Conservation (phyloP, 2,113 vertebrate species). For the Alectura lathami region DNA sequence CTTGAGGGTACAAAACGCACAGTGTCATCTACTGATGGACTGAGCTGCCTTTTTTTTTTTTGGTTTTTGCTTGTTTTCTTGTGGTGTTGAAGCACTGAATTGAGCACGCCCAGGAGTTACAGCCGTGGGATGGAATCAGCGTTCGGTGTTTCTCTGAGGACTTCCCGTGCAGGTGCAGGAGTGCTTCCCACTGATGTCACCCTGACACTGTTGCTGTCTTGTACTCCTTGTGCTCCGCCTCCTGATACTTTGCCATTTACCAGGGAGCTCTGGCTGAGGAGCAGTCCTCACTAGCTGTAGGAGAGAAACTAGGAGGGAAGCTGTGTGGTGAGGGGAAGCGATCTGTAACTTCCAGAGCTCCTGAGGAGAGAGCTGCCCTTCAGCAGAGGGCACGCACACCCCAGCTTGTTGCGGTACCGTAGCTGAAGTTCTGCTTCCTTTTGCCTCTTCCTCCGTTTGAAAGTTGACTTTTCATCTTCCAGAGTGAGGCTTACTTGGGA, state of each 20-base stretch:
- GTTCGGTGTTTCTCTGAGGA: background rate
- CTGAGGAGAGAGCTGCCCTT: background rate
- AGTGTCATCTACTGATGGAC: background rate
- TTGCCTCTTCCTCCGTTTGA: background rate
- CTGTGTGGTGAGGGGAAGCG: background rate
- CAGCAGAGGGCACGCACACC: accelerated
- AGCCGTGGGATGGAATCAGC: background rate
- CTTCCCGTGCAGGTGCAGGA: background rate
- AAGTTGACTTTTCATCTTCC: background rate
- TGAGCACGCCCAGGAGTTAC: constrained; percentile 9
- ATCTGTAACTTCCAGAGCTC: background rate
- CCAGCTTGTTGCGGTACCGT: background rate
- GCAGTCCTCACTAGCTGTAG: background rate
- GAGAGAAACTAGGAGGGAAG: background rate
- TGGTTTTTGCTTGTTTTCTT: background rate
- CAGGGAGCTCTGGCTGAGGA: background rate
- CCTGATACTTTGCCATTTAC: background rate
- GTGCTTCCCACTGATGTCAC: background rate
- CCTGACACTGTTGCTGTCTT: background rate
- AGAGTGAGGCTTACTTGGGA: background rate
- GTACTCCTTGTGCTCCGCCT: background rate
- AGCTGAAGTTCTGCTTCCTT: background rate
- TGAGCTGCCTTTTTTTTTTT: background rate
- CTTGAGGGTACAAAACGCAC: background rate
- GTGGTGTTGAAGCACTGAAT: background rate